Evolutionary conservation across 1,140 invertebrate species (phyloP).

Genomic region (Musca vetustissima): DNA sequence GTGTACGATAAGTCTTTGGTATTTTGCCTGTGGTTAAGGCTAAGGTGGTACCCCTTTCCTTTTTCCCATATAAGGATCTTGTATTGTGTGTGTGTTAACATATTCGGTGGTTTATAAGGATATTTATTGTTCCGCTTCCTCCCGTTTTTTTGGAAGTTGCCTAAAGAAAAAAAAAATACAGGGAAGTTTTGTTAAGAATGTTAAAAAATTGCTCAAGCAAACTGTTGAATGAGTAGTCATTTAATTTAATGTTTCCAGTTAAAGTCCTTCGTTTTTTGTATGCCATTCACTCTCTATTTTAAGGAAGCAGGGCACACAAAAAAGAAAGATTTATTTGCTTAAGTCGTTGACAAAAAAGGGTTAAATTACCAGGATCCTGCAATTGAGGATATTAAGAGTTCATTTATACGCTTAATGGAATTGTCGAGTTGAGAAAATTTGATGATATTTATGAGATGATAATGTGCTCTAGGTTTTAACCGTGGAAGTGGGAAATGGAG

Average conservation of each 20-base stretch:
- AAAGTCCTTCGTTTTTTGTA: background rate
- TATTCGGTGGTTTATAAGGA: background rate
- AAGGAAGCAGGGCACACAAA: background rate
- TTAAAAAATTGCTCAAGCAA: background rate
- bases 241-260: slow-evolving; percentile 14
- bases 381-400: too few relatives aligned
- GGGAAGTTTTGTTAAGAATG: slow-evolving; percentile 1
- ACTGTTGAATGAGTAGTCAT: slow-evolving; percentile 23
- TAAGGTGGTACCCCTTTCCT: slow-evolving; percentile 6
- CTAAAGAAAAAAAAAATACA: background rate
- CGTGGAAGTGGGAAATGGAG: too few relatives aligned
- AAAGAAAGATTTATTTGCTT: slow-evolving; percentile 17
- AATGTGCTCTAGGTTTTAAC: too few relatives aligned
- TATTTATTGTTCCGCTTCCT: background rate
- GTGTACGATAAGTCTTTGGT: background rate
- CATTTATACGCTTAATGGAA: too few relatives aligned
- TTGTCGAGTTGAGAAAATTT: too few relatives aligned
- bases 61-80: background rate
- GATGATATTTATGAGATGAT: too few relatives aligned
- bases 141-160: background rate
- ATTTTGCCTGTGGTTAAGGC: background rate
- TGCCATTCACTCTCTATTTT: background rate
- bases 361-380: background rate
- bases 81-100: too few relatives aligned
- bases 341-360: slow-evolving; percentile 1